phyloP scores from a whole-genome alignment of 2,797 vertebrate genomes.

The Botia almorhae region DNA sequence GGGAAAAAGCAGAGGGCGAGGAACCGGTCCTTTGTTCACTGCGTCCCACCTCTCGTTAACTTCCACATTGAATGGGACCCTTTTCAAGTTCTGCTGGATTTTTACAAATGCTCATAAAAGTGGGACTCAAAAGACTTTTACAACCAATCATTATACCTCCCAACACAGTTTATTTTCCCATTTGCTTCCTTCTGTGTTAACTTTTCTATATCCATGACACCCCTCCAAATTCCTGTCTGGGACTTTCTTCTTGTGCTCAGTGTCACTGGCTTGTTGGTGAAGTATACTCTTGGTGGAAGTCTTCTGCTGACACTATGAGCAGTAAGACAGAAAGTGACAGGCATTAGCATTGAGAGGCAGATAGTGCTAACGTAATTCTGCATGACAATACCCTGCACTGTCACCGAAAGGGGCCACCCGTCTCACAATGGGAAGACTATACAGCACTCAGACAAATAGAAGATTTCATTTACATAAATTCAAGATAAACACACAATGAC shows the following conservation, averaged over 20 bases:
- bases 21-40: constrained; percentile 48
- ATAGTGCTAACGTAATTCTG: background rate
- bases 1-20: constrained; percentile 50
- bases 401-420: background rate
- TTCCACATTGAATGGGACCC: constrained; percentile 43
- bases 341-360: constrained; percentile 14
- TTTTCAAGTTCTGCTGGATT: constrained; percentile 67
- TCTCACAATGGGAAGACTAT: background rate
- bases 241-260: constrained; percentile 2
- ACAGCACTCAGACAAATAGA: constrained; percentile 4
- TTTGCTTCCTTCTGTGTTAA: constrained; percentile 27
- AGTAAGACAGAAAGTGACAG: background rate
- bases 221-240: constrained; percentile 9
- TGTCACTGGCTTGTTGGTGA: background rate
- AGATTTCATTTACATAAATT: constrained; percentile 1
- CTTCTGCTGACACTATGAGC: background rate
- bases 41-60: constrained; percentile 57
- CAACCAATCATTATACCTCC: constrained; percentile 69
- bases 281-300: constrained; percentile 12
- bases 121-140: constrained; percentile 72
- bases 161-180: constrained; percentile 70
- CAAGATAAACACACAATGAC: constrained; percentile 11
- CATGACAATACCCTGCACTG: constrained; percentile 20
- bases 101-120: constrained; percentile 71
- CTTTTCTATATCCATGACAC: background rate